These are phyloP conservation scores for Calosoma granatense DNA, from an alignment of 1,140 invertebrate genomes.

Conservation along the genomic window DNA sequence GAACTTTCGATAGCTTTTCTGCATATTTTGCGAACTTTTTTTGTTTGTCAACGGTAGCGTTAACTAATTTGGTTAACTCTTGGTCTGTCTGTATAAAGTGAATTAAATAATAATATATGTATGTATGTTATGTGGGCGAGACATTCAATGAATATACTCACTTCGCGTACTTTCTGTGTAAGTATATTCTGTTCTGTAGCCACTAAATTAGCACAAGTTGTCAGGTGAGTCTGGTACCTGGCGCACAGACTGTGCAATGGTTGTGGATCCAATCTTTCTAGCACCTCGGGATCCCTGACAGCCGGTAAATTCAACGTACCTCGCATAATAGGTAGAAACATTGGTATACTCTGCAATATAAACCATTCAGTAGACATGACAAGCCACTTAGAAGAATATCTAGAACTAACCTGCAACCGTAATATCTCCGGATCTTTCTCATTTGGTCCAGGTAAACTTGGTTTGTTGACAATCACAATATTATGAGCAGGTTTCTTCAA, in stretches of 20 bases:
- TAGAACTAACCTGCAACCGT: conserved; percentile 49
- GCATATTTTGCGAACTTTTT: conserved; percentile 73
- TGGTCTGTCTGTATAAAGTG: conserved; percentile 50
- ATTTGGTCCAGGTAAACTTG: conserved; percentile 46
- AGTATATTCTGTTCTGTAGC: conserved; percentile 63
- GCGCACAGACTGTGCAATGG: conserved; percentile 51
- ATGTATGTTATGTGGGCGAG: background rate
- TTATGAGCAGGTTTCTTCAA: conserved; percentile 39
- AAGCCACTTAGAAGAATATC: background rate
- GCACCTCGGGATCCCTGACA: conserved; percentile 73
- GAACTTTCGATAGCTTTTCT: conserved; percentile 72
- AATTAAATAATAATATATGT: conserved; percentile 1
- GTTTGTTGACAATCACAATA: conserved; percentile 77
- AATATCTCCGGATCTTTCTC: conserved; percentile 74
- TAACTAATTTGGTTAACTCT: conserved; percentile 59
- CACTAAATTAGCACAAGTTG: conserved; percentile 58
- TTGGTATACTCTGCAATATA: conserved; percentile 66
- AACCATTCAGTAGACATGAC: conserved; percentile 10
- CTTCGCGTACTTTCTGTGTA: conserved; percentile 62
- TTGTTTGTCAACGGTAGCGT: conserved; percentile 64
- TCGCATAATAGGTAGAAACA: conserved; percentile 86
- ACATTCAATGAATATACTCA: conserved; percentile 30
- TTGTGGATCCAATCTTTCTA: conserved; percentile 63
- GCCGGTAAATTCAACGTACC: conserved; percentile 79
- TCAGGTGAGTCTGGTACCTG: conserved; percentile 66